A percentile compares a stretch with the other conserved stretches of the same genome.
Evolutionary conservation across 2,888 invertebrate genomes (phyloP).

Genomic region (Acrobasis consociella): DNA sequence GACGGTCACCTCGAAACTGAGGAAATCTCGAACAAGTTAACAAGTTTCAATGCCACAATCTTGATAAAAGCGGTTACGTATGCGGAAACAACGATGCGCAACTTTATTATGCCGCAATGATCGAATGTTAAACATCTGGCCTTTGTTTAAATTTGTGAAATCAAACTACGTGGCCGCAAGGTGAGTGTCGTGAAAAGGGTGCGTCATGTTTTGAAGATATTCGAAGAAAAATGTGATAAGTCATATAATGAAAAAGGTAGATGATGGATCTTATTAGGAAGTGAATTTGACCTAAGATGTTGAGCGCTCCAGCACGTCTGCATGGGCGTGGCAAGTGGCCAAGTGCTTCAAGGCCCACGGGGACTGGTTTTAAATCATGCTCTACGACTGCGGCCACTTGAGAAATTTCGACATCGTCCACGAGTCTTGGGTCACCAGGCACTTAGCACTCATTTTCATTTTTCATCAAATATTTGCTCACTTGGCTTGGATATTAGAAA

Average conservation of each 20-base stretch:
- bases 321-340: constrained; percentile 74
- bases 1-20: constrained; percentile 39
- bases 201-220: not conserved
- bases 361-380: constrained; percentile 70
- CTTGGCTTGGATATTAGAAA: not conserved
- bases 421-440: constrained; percentile 48
- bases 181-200: constrained; percentile 11
- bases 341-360: constrained; percentile 68
- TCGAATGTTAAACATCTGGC: constrained; percentile 57
- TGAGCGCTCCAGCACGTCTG: constrained; percentile 50
- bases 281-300: constrained; percentile 35
- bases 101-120: constrained; percentile 68
- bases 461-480: not conserved
- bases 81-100: constrained; percentile 65
- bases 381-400: constrained; percentile 61
- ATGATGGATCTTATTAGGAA: constrained; percentile 34
- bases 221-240: not conserved
- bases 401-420: constrained; percentile 66
- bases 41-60: constrained; percentile 72
- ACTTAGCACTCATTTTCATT: constrained; percentile 38
- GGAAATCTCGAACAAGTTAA: constrained; percentile 61
- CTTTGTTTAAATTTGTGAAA: constrained; percentile 49
- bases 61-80: constrained; percentile 70
- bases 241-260: not conserved
- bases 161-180: constrained; percentile 26